Evolutionary conservation across 2,113 vertebrate genomes (phyloP).

Genomic region (Gracilinanus agilis): DNA sequence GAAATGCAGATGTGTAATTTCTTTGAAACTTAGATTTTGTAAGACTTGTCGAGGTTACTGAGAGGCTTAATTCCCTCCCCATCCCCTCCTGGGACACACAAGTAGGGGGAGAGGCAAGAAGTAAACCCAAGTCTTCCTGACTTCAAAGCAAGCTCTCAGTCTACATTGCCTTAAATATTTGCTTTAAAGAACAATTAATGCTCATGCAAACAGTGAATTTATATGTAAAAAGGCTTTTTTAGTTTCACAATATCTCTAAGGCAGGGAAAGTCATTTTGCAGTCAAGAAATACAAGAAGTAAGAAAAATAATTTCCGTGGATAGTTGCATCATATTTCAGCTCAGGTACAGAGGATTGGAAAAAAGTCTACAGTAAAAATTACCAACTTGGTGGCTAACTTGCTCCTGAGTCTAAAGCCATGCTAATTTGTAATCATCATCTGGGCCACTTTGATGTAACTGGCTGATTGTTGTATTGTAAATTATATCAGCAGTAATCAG

Average conservation of each 20-base stretch:
- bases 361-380: background rate
- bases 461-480: background rate
- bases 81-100: background rate
- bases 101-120: background rate
- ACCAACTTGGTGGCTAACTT: background rate
- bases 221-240: background rate
- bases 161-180: background rate
- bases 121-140: background rate
- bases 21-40: background rate
- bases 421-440: background rate
- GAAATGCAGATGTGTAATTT: background rate
- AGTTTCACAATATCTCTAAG: background rate
- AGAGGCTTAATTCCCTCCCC: background rate
- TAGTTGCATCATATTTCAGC: background rate
- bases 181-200: background rate
- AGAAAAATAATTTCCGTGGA: background rate
- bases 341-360: background rate
- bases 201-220: background rate
- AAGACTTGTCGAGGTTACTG: background rate
- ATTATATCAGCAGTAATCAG: conserved; percentile 1
- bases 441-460: background rate
- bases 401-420: background rate
- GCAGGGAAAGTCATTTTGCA: background rate
- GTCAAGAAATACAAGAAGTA: background rate
- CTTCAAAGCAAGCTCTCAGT: background rate